Base-by-base conservation (phyloP, 1,140 invertebrate genomes). In the Trissolcus basalis region DNA sequence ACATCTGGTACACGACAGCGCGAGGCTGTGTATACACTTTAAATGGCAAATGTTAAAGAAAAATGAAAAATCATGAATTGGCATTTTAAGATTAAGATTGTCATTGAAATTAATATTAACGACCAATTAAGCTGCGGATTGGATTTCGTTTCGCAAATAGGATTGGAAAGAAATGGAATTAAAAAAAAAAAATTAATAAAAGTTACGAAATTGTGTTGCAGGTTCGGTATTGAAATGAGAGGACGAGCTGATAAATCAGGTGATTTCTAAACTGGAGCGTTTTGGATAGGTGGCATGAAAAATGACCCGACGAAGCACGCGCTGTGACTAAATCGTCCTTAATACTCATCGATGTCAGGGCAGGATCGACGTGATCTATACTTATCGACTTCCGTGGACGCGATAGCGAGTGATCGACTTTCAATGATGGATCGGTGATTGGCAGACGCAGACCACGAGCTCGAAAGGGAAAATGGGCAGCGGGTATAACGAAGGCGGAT, bases 401-500 rank as follows among this genome's bases (percentile, higher is more conserved):
- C 59, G 71, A 82, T 79, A 63, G 68, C 67, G 58, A 69, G 58
- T 59, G 64, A 71, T 77, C 65, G 74, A 71, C 64, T 76, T 80
- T 78, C 81, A 83, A 85, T 86, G 86, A 88, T 83, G 86, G 82
- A 87, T 87, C 81, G 77, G 81, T 86, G 85, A 88, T 86, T 86
- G 85, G 83, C 86, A 86, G 82, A 82, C 51, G 55, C 15, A 78
- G 67, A 77, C 55, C 70, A 75, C 68, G 76, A 84, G 82, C 84
- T 84, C 84, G 81, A 86, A 86, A 86, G 82, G 84, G 83, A 87
- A 82, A 88, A 88, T 86, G 79, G 83, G 78, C 75, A 81, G 76
- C 59, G 77, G 54, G 61, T 58, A 81, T 77, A 77, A 84, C 78
- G 87, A 82, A 86, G 87, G 86, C 81, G 85, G 86, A 87, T 88